Evolutionary conservation across 2,797 vertebrate genomes (phyloP), one percentile per base, ranked within the genome.

Genomic region (Merluccius polli): DNA sequence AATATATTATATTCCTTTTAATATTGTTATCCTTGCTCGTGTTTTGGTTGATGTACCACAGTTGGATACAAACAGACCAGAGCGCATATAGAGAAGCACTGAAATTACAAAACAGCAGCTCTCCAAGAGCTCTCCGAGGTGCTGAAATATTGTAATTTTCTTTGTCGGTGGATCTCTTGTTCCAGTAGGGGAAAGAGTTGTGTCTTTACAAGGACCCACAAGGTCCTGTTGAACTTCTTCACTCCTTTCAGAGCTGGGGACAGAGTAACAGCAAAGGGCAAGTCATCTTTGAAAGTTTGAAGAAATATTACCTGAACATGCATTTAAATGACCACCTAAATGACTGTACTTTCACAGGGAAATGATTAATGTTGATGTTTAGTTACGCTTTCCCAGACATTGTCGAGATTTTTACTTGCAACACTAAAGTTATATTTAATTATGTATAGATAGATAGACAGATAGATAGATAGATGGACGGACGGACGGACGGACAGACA

Each of bases 101-200:
- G 1, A 30, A 65, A 75, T 69, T 77, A 75, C 78, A 68, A 65
- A 65, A 27, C 9, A 27, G n/a, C n/a, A n/a, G n/a, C n/a, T n/a
- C n/a, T n/a, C n/a, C n/a, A 3, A 27, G 27, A 16, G 21, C 27
- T 27, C 68, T 73, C 73, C 70, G 9, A 18, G 30, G 38, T 71
- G 65, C 63, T 71, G 35, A 79, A 77, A 77, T 15, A 27, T 52
- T 30, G 8, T 24, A 13, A 72, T 4, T 12, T 5, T 29, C 29
- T 48, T 10, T 72, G 27, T 27, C 6, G 8, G 52, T 21, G 21
- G 21, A 59, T 9, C 52, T 59, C 52, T 59, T 59, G 52, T n/a
- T n/a, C 21, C 52, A 24, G 59, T 27, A 27, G 1, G 6, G 4
- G 27, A 27, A 65, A 27, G 59, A 65, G 24, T 65, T 65, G 24